Base-by-base conservation (phyloP, 2,888 invertebrate genomes). In the Andrena marginata region DNA sequence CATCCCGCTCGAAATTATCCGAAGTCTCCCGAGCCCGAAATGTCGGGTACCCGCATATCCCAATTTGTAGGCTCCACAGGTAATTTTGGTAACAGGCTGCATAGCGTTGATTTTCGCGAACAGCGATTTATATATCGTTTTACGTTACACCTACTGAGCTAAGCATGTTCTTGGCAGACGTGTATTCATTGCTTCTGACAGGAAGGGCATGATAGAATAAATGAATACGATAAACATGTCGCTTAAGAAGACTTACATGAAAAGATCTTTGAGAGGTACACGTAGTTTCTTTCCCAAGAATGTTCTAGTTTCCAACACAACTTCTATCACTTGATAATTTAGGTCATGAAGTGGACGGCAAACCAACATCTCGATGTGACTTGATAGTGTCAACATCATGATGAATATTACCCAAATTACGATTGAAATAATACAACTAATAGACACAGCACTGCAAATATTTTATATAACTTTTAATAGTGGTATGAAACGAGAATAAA, bases 311-410 rank as follows among this genome's bases (percentile, higher is more conserved):
- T 97, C 97, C 80, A 97, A 94, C 35, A 97, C 94, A 83, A 96
- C 95, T 75, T 96, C 95, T 60, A 97, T 93, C 16, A 96, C 95
- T 42, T 94, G 94, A 90, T 96, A 97, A 82, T 96, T 95, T 0
- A 96, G 96, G 77, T 95, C 96, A 94, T 97, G 96, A 56, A 97
- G 94, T 0, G 97, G 96, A 75, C 96, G 96, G 89, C 97, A 97
- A 0, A 97, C 94, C 89, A 97, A 95, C 76, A 96, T 95, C 94
- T 96, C 96, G 20, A 96, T 96, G 90, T 97, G 96, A 23, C 96
- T 96, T 20, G 96, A 96, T 68, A 96, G 92, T 42, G 96, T 94
- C 84, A 97, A 95, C 13, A 95, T 93, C 13, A 94, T 94, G 70
- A 96, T 95, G 82, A 96, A 95, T 83, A 96, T 93, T 48, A 94